Evolutionary conservation across 2,797 vertebrate genomes (phyloP).

Genomic region (Liparis tanakae): DNA sequence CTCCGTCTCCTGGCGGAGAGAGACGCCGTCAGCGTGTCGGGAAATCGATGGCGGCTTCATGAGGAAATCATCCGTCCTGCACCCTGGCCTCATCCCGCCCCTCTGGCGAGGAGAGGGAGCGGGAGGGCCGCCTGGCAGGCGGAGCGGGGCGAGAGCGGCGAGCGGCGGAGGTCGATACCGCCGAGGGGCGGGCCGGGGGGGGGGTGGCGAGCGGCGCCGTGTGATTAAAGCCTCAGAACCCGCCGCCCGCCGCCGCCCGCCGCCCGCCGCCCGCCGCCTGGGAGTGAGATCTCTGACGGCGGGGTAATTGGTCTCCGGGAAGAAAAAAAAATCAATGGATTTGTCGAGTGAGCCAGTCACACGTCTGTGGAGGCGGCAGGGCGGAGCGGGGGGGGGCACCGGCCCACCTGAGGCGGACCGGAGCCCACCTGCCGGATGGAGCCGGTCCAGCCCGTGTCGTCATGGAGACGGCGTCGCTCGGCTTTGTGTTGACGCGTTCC

Average conservation of each 20-base stretch:
- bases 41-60: constrained; percentile 79
- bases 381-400: constrained; percentile 32
- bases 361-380: constrained; percentile 49
- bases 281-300: constrained; percentile 80
- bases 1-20: constrained; percentile 46
- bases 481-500: too few species aligned
- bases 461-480: neutral
- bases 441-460: neutral
- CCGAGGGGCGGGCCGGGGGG: constrained; percentile 62
- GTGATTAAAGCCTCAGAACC: constrained; percentile 79
- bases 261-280: constrained; percentile 67
- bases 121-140: constrained; percentile 33
- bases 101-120: constrained; percentile 33
- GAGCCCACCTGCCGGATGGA: constrained; percentile 12
- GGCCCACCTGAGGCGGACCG: constrained; percentile 63
- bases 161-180: constrained; percentile 69
- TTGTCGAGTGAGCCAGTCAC: constrained; percentile 64
- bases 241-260: constrained; percentile 66
- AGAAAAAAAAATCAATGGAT: constrained; percentile 83
- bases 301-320: constrained; percentile 79
- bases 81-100: constrained; percentile 25
- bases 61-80: constrained; percentile 73
- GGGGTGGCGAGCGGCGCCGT: constrained; percentile 76
- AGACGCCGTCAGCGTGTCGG: constrained; percentile 67
- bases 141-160: constrained; percentile 55